A percentile compares a stretch with the other conserved stretches of the same genome.
phyloP scores from a whole-genome alignment of 2,888 invertebrate genomes.

The Ornithoptera priamus region DNA sequence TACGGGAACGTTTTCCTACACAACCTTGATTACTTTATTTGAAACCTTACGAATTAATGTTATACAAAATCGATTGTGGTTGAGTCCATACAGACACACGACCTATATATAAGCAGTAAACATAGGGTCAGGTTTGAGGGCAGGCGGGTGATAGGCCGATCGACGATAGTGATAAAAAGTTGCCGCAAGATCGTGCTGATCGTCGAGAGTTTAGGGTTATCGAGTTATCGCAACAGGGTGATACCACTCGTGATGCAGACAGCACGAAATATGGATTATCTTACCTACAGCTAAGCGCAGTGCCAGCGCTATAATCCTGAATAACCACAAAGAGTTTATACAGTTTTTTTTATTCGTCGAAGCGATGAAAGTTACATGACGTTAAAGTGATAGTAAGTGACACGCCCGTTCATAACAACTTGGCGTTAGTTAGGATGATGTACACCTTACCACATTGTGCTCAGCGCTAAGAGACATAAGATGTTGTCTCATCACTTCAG shows the following conservation, averaged over 20 bases:
- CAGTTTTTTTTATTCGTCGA: too few relatives aligned
- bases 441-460: too few relatives aligned
- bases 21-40: too few relatives aligned
- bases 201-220: conserved; percentile 22
- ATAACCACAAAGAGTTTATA: neutral
- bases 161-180: conserved; percentile 8
- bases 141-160: conserved; percentile 19
- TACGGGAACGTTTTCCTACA: too few relatives aligned
- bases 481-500: too few relatives aligned
- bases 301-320: neutral
- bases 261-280: neutral
- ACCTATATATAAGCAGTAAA: conserved; percentile 15
- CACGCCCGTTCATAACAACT: too few relatives aligned
- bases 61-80: neutral
- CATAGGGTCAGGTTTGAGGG: conserved; percentile 23
- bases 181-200: conserved; percentile 8
- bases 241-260: neutral
- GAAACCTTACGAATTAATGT: too few relatives aligned
- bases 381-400: too few relatives aligned
- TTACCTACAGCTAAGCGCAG: neutral
- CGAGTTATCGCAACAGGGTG: conserved; percentile 8
- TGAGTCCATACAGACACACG: neutral
- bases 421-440: too few relatives aligned
- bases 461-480: too few relatives aligned
- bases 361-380: too few relatives aligned